Conservation (phyloP, 1,140 invertebrate species). For the Trachelipus rathkii region DNA sequence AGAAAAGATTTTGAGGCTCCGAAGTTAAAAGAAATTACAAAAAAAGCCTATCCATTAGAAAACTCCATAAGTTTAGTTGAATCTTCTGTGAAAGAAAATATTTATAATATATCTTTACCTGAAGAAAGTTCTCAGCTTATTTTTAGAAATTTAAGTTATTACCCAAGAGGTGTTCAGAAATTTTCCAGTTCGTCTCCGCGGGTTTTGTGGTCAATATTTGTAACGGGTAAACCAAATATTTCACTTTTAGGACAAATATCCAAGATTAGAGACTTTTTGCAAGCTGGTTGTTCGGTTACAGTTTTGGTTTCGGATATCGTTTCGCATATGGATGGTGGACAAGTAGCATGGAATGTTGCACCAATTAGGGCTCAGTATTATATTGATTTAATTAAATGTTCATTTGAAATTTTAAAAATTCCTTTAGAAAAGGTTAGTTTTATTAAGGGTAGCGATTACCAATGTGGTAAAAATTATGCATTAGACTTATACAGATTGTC, state of each 20-base stretch:
- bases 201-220: constrained; percentile 95
- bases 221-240: constrained; percentile 95
- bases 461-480: constrained; percentile 91
- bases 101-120: not conserved
- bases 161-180: constrained; percentile 64
- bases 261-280: constrained; percentile 96
- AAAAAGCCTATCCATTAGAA: constrained; percentile 73
- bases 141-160: constrained; percentile 51
- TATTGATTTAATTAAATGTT: constrained; percentile 88
- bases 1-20: constrained; percentile 77
- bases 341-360: constrained; percentile 95
- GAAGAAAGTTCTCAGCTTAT: constrained; percentile 58
- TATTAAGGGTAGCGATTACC: constrained; percentile 91
- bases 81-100: not conserved
- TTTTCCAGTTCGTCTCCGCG: constrained; percentile 89
- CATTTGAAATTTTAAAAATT: constrained; percentile 86
- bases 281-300: constrained; percentile 93
- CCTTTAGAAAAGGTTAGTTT: constrained; percentile 93
- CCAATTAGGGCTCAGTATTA: constrained; percentile 86
- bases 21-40: constrained; percentile 65
- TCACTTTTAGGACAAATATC: constrained; percentile 98
- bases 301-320: constrained; percentile 97
- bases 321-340: constrained; percentile 98
- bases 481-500: constrained; percentile 89
- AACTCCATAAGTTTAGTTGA: not conserved